Percentiles rank a stretch among this genome's conserved stretches.
phyloP scores from a whole-genome alignment of 1,140 invertebrate genomes.

The Holotrichia oblita region DNA sequence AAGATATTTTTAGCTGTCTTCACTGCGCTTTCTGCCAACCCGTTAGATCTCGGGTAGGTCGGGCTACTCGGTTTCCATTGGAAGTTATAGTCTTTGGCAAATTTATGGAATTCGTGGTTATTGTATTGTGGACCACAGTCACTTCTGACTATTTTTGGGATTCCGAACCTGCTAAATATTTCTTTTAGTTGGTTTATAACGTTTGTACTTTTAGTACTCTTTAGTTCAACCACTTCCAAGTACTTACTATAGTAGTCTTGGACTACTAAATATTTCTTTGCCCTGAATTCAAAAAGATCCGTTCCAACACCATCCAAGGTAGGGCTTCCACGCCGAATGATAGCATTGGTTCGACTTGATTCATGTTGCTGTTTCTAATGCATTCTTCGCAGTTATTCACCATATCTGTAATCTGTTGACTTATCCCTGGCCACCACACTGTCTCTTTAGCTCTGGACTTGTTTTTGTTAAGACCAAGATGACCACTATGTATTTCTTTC shows the following conservation, averaged over 20 bases:
- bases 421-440: slow-evolving; percentile 39
- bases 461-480: slow-evolving; percentile 32
- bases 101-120: no score
- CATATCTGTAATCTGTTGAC: background rate
- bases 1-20: no score
- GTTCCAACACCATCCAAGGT: slow-evolving; percentile 33
- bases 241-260: slow-evolving; percentile 39
- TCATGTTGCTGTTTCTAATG: background rate
- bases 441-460: background rate
- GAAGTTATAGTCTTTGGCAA: no score
- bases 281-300: slow-evolving; percentile 22
- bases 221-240: no score
- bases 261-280: slow-evolving; percentile 7
- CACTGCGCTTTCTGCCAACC: no score
- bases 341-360: slow-evolving; percentile 20
- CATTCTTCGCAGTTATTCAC: slow-evolving; percentile 30
- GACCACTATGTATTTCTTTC: slow-evolving; percentile 7
- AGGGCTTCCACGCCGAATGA: background rate
- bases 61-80: no score
- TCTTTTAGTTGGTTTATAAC: background rate
- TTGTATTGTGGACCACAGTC: no score
- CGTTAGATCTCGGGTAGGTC: no score
- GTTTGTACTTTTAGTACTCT: background rate
- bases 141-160: no score
- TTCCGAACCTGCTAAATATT: background rate